Base-by-base conservation (phyloP, 2,888 invertebrate species). In the Phlogophora meticulosa region DNA sequence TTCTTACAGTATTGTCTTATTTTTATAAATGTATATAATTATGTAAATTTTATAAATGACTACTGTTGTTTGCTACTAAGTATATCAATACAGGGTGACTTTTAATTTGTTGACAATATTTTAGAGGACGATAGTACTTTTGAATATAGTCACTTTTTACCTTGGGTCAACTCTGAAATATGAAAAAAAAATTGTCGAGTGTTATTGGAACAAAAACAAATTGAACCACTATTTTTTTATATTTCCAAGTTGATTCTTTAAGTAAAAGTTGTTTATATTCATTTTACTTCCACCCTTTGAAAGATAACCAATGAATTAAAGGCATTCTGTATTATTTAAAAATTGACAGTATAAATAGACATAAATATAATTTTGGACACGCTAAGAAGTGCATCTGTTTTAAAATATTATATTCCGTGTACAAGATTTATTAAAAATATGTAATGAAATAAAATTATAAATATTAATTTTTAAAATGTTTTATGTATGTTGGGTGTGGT, bases 311-410 rank as follows among this genome's bases (percentile, higher is more conserved):
- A 28, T 28, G 28, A 4, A 28, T 28, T 28, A 28, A 28, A 4
- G 28, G 28, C 4, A 28, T 28, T 5, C 5, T 28, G 5, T 4
- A 28, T 28, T 28, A 28, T 28, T 66, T 64, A 38, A 63, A 60
- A 82, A 81, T 79, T 81, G 81, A 82, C 82, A 63, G 43, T 63
- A 62, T 68, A 67, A 66, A 76, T 79, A 76, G 69, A 79, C 65
- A 67, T 55, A 2, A 28, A 61, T 57, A 56, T 64, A n/a, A 28
- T 64, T 71, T 73, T 75, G 71, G 73, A 76, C 67, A 70, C 71
- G 32, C 28, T 48, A 45, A 43, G 38, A 52, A 56, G 24, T 58
- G 36, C 24, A 57, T 66, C 57, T 32, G n/a, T 60, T 42, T 48
- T 24, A 43, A 22, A 32, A 7, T 51, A 34, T 24, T n/a, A 15